These are phyloP conservation scores for Phenganax marumi DNA, from an alignment of 92 coral and sea anemone genomes.

Conservation along the genomic window DNA sequence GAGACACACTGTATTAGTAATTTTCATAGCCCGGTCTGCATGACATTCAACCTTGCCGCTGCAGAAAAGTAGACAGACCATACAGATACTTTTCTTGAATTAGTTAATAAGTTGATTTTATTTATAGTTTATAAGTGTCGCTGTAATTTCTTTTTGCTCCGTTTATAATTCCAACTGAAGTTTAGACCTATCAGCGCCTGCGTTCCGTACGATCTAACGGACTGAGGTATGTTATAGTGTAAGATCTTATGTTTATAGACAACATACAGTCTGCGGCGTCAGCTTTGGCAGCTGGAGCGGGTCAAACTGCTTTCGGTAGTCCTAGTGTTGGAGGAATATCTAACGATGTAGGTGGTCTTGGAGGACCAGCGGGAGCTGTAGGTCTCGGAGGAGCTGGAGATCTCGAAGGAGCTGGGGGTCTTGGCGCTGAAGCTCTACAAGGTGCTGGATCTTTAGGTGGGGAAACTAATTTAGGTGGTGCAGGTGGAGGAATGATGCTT, in stretches of 20 bases:
- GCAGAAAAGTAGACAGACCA: too few species aligned
- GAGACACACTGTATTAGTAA: too few species aligned
- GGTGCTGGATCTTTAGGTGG: background rate
- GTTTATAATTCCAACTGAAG: too few species aligned
- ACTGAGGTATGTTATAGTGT: too few species aligned
- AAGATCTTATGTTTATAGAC: constrained; percentile 1
- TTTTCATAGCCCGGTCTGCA: too few species aligned
- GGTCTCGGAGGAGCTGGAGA: background rate
- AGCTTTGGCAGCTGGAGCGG: constrained; percentile 42
- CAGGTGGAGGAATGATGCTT: constrained; percentile 20
- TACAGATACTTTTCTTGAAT: too few species aligned
- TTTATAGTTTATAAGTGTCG: too few species aligned
- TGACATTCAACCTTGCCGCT: too few species aligned
- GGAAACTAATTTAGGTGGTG: constrained; percentile 6
- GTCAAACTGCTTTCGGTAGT: constrained; percentile 28
- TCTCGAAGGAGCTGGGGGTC: background rate
- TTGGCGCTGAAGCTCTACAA: background rate
- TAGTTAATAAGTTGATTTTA: too few species aligned
- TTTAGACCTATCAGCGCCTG: too few species aligned
- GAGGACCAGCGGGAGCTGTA: background rate
- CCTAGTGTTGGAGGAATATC: background rate
- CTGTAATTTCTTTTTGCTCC: too few species aligned
- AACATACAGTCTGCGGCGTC: constrained; percentile 29
- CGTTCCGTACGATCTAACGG: too few species aligned
- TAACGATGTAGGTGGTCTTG: constrained; percentile 18